These are phyloP conservation scores for Pharmacophagus antenor DNA, from an alignment of 2,888 invertebrate genomes.

Conservation along the genomic window DNA sequence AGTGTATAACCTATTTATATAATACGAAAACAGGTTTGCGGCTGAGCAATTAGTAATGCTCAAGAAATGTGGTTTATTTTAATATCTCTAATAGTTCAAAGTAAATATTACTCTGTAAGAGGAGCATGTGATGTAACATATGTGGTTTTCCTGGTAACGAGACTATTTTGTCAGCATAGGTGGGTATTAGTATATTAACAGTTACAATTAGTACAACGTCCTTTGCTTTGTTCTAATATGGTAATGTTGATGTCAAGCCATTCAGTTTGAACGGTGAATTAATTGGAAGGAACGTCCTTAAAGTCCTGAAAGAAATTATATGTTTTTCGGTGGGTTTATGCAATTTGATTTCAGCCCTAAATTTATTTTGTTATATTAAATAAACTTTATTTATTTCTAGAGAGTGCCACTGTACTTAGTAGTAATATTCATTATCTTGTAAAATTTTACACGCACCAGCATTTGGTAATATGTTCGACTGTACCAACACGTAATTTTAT, in stretches of 20 bases:
- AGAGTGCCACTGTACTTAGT: not conserved
- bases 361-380: not conserved
- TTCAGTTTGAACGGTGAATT: too few relatives aligned
- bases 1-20: not conserved
- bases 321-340: not conserved
- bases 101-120: not conserved
- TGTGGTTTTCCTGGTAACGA: not conserved
- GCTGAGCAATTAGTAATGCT: not conserved
- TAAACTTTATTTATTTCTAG: not conserved
- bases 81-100: constrained; percentile 2
- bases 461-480: not conserved
- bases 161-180: too few relatives aligned
- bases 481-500: not conserved
- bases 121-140: not conserved
- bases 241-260: too few relatives aligned
- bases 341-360: not conserved
- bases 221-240: too few relatives aligned
- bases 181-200: too few relatives aligned
- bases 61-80: not conserved
- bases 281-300: too few relatives aligned
- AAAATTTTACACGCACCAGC: not conserved
- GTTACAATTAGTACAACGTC: too few relatives aligned
- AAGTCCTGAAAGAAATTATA: too few relatives aligned
- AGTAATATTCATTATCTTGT: not conserved
- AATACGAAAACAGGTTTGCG: not conserved